Percentiles rank a stretch among this genome's conserved stretches.
These are phyloP conservation scores for Aegithalos caudatus DNA, from an alignment of 2,113 vertebrate species.

Conservation along the genomic window DNA sequence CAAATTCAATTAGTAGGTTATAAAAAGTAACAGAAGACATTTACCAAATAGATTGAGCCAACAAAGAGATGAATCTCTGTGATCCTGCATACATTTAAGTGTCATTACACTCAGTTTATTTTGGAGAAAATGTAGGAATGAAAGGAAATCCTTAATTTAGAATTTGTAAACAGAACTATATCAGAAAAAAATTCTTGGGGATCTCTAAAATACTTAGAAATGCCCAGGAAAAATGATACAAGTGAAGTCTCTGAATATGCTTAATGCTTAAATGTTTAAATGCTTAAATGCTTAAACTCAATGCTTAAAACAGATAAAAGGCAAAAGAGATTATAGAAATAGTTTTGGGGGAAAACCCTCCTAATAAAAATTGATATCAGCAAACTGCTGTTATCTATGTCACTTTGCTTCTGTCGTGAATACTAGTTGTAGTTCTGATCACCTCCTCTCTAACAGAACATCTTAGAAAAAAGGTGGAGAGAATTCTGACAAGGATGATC, in stretches of 20 bases:
- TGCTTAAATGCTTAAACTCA: too few relatives aligned
- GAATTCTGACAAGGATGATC: background rate
- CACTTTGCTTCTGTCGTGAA: background rate
- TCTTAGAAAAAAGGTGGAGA: background rate
- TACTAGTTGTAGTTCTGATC: background rate
- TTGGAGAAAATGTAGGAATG: background rate
- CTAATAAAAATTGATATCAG: background rate
- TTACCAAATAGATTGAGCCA: background rate
- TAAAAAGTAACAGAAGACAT: background rate
- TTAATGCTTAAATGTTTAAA: too few relatives aligned
- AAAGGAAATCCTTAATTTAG: background rate
- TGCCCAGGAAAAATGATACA: background rate
- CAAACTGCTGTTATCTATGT: background rate
- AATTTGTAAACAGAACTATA: background rate
- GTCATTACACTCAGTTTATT: background rate
- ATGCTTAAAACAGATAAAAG: background rate
- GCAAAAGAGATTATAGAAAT: background rate
- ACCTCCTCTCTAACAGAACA: background rate
- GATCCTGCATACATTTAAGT: background rate
- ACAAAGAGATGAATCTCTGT: background rate
- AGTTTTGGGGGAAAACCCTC: fast-evolving
- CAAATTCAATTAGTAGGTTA: background rate
- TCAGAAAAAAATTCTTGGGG: background rate
- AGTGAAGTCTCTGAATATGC: background rate
- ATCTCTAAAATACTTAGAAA: background rate